A percentile compares a stretch with the other conserved stretches of the same genome.
These are phyloP conservation scores for Minunthozetes semirufus DNA, from an alignment of 2,888 invertebrate genomes.

Conservation along the genomic window DNA sequence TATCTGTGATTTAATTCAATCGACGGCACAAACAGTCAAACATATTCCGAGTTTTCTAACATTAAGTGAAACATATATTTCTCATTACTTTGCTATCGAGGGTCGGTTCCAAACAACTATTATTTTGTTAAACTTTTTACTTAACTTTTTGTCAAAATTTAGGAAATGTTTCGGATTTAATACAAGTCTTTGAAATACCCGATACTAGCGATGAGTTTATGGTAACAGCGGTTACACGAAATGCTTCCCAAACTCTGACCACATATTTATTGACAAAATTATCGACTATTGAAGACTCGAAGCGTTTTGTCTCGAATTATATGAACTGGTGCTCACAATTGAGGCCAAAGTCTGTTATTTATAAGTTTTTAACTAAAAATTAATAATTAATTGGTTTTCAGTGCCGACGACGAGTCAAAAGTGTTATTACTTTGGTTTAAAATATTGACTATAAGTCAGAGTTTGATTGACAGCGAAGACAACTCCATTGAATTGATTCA, in stretches of 20 bases:
- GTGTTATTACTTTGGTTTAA: conserved; percentile 13
- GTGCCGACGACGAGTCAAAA: conserved; percentile 17
- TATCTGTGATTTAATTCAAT: conserved; percentile 20
- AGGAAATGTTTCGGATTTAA: conserved; percentile 16
- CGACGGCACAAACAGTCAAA: not conserved
- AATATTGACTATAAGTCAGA: conserved; percentile 7
- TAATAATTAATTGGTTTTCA: not conserved
- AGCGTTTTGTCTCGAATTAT: conserved; percentile 8
- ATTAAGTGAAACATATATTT: not conserved
- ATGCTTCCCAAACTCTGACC: conserved; percentile 8
- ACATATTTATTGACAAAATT: conserved; percentile 22
- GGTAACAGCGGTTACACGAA: not conserved
- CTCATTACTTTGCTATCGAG: not conserved
- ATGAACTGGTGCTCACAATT: conserved; percentile 31
- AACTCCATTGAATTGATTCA: conserved; percentile 12
- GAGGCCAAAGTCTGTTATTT: conserved; percentile 12
- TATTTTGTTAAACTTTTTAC: not conserved
- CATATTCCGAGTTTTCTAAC: not conserved
- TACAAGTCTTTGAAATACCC: conserved; percentile 2
- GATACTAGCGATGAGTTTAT: conserved; percentile 19
- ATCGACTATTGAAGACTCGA: conserved; percentile 10
- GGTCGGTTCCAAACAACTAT: not conserved
- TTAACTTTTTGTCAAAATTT: not conserved
- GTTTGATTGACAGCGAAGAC: conserved; percentile 21
- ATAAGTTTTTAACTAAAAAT: not conserved